Evolutionary conservation across 92 coral and sea anemone species (phyloP).

Genomic region (Plumapathes pennacea): DNA sequence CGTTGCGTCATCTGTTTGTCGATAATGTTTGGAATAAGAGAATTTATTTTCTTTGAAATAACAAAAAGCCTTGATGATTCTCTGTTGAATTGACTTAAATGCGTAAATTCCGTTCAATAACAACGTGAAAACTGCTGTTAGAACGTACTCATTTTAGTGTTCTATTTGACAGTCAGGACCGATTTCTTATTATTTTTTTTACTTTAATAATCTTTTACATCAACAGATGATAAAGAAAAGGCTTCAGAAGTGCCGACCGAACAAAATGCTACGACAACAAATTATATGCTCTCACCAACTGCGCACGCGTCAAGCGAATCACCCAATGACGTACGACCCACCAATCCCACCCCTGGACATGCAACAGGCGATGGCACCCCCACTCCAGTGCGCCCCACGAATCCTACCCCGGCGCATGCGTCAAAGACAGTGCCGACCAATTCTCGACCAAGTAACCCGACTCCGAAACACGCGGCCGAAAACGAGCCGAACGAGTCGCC

Average conservation of each 20-base stretch:
- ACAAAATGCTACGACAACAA: no score
- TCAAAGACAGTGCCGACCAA: slow-evolving; percentile 47
- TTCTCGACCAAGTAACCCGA: slow-evolving; percentile 85
- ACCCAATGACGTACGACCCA: slow-evolving; percentile 85
- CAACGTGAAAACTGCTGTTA: no score
- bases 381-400: slow-evolving; percentile 83
- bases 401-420: slow-evolving; percentile 95
- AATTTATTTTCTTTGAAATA: no score
- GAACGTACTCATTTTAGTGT: no score
- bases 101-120: no score
- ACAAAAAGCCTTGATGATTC: no score
- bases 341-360: slow-evolving; percentile 98
- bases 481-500: slow-evolving; percentile 48
- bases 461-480: slow-evolving; percentile 68
- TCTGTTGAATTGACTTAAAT: no score
- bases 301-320: slow-evolving; percentile 52
- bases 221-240: neutral
- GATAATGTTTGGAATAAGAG: no score
- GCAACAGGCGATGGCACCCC: slow-evolving; percentile 93
- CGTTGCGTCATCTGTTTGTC: no score
- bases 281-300: slow-evolving; percentile 24
- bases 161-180: no score
- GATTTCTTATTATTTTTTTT: no score
- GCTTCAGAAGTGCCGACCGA: neutral
- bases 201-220: no score